A percentile compares a stretch with the other conserved stretches of the same genome.
phyloP scores from a whole-genome alignment of 2,113 vertebrate species.

The Spea bombifrons region DNA sequence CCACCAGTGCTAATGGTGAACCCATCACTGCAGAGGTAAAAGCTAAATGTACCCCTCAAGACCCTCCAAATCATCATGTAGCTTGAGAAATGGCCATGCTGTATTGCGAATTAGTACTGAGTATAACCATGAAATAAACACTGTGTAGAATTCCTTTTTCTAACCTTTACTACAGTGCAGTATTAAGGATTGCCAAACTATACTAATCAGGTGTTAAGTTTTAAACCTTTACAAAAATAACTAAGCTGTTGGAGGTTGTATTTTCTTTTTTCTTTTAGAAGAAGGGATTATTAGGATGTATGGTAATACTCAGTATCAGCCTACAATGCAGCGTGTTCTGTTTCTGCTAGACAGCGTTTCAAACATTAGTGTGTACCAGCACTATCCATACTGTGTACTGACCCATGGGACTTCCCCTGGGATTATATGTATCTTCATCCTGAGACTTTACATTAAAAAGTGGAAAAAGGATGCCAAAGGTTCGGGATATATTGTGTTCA shows the following conservation, averaged over 20 bases:
- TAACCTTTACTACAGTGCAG: constrained; percentile 14
- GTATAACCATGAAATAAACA: constrained; percentile 35
- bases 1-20: constrained; percentile 22
- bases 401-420: background rate
- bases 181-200: constrained; percentile 1
- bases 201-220: constrained; percentile 3
- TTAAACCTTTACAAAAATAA: background rate
- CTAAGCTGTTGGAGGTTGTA: background rate
- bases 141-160: constrained; percentile 40
- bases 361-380: background rate
- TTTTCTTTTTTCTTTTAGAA: constrained; percentile 11
- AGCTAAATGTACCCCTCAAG: background rate
- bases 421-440: background rate
- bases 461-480: background rate
- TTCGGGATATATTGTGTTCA: too few species aligned
- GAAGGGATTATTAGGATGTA: constrained; percentile 27
- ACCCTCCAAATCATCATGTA: constrained; percentile 18
- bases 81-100: constrained; percentile 33
- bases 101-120: constrained; percentile 36
- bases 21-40: constrained; percentile 12
- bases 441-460: background rate
- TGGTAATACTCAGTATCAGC: constrained; percentile 29
- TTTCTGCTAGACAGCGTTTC: constrained; percentile 20
- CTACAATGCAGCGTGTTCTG: constrained; percentile 22
- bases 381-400: constrained; percentile 13